A percentile compares a stretch with the other conserved stretches of the same genome.
phyloP scores from a whole-genome alignment of 2,113 vertebrate species.

The Notarius lentiginosus region DNA sequence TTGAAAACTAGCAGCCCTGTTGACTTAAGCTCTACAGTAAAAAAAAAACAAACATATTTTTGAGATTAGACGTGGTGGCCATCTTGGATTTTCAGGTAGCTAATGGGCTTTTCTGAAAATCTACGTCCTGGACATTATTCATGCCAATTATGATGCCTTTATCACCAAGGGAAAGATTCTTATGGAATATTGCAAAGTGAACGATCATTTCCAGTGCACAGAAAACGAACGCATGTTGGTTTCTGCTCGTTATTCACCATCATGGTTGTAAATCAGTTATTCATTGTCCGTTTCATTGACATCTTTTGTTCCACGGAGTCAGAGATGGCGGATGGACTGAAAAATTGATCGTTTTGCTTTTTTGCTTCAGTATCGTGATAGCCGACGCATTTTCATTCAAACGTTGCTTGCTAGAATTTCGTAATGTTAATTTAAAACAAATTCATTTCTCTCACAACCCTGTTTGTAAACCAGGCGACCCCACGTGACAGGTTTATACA shows the following conservation, averaged over 20 bases:
- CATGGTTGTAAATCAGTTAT: not conserved
- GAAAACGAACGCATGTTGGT: not conserved
- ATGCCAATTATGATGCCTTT: too few species aligned
- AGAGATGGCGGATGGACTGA: not conserved
- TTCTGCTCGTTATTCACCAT: not conserved
- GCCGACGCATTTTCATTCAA: not conserved
- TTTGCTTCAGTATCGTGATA: not conserved
- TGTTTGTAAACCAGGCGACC: not conserved
- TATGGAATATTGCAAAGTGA: too few species aligned
- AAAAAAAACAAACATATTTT: too few species aligned
- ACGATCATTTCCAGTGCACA: not conserved
- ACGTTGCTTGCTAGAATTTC: too few species aligned
- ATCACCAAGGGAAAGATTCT: too few species aligned
- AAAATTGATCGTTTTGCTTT: not conserved
- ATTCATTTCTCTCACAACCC: not conserved
- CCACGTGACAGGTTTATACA: not conserved
- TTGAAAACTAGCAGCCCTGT: too few species aligned
- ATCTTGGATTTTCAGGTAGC: too few species aligned
- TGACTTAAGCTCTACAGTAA: too few species aligned
- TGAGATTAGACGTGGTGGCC: too few species aligned
- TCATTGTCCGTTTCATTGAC: not conserved
- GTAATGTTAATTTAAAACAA: not conserved
- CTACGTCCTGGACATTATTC: too few species aligned
- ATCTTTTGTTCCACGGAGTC: not conserved
- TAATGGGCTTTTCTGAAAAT: too few species aligned